phyloP scores from a whole-genome alignment of 2,888 invertebrate genomes.

The Stenchaetothrips biformis region DNA sequence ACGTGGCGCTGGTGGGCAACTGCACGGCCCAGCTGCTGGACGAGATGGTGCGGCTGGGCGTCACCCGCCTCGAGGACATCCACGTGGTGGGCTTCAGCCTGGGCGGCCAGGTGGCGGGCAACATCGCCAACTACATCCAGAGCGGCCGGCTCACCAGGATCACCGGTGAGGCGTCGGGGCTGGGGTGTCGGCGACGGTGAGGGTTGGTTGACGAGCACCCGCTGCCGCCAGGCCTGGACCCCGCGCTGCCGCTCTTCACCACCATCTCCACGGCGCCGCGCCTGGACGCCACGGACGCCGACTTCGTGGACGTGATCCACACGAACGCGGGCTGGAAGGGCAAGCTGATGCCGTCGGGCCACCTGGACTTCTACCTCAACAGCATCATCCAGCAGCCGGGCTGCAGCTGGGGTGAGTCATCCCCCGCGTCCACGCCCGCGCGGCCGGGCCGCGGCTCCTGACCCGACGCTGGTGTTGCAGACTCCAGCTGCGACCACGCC shows the following conservation, averaged over 20 bases:
- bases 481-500: constrained; percentile 55
- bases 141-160: constrained; percentile 51
- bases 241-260: constrained; percentile 40
- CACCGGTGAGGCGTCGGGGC: constrained; percentile 50
- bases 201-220: neutral
- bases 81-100: constrained; percentile 63
- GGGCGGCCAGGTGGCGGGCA: constrained; percentile 58
- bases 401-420: constrained; percentile 48
- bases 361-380: constrained; percentile 43
- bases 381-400: constrained; percentile 53
- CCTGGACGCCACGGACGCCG: constrained; percentile 39
- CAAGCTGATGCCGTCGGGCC: constrained; percentile 38
- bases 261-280: constrained; percentile 31
- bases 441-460: constrained; percentile 41
- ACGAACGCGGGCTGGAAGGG: constrained; percentile 41
- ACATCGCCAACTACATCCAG: constrained; percentile 48
- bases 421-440: constrained; percentile 56
- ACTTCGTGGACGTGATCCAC: constrained; percentile 43
- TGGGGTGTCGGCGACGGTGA: constrained; percentile 39
- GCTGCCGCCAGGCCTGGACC: constrained; percentile 39
- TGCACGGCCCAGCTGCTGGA: constrained; percentile 58
- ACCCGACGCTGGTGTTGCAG: constrained; percentile 42
- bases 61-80: constrained; percentile 47
- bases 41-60: constrained; percentile 41
- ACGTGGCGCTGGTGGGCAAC: constrained; percentile 55